A percentile compares a stretch with the other conserved stretches of the same genome.
phyloP scores from a whole-genome alignment of 2,797 vertebrate genomes.

The Hemibagrus guttatus region DNA sequence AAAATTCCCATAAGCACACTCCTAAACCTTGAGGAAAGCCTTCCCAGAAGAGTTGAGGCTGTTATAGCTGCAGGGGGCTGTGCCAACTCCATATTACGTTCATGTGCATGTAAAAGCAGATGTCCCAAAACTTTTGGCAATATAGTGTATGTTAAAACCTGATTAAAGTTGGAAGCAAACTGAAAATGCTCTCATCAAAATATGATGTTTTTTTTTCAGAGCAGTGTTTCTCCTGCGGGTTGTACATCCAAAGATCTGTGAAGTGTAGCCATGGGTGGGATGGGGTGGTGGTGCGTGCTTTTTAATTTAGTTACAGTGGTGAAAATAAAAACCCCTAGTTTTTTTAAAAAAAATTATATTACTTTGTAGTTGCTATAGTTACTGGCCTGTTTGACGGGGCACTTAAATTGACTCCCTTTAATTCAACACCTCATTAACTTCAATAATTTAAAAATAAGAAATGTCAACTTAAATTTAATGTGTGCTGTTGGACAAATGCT shows the following conservation, averaged over 20 bases:
- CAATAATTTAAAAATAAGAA: neutral
- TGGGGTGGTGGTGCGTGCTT: neutral
- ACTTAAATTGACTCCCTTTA: neutral
- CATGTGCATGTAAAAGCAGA: too few relatives aligned
- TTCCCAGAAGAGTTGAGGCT: too few relatives aligned
- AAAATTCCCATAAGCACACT: too few relatives aligned
- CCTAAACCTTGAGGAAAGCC: too few relatives aligned
- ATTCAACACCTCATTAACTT: neutral
- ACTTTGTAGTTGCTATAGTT: neutral
- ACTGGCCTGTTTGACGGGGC: neutral
- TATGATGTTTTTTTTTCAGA: neutral
- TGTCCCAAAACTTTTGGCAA: too few relatives aligned
- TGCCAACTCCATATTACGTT: too few relatives aligned
- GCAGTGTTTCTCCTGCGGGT: neutral
- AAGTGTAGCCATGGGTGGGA: neutral
- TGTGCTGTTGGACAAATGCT: neutral
- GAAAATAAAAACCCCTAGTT: neutral
- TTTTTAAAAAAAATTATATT: neutral
- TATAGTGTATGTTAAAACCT: too few relatives aligned
- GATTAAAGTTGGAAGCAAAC: neutral
- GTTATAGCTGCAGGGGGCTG: too few relatives aligned
- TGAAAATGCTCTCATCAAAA: neutral
- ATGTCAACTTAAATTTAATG: neutral
- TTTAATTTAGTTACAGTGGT: neutral
- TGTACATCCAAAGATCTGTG: neutral